Percentiles rank a stretch among this genome's conserved stretches.
Evolutionary conservation across 2,888 invertebrate species (phyloP).

Genomic region (Oscheius sp.): DNA sequence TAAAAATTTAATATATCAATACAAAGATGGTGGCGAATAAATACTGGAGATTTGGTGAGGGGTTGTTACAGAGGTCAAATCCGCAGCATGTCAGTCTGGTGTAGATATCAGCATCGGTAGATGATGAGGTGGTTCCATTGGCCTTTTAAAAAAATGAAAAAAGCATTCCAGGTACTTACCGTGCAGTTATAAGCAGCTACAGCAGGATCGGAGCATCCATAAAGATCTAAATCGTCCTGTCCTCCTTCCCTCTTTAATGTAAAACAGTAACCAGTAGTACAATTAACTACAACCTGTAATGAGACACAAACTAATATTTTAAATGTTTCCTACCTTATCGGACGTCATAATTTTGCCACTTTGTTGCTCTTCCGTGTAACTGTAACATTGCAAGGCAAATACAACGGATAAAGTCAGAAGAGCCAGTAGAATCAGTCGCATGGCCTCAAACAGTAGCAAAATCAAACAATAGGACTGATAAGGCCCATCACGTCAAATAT

Average conservation of each 20-base stretch:
- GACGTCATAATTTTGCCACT: neutral
- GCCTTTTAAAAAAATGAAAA: neutral
- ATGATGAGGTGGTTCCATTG: neutral
- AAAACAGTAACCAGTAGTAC: neutral
- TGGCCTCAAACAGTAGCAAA: neutral
- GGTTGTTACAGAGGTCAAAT: too few relatives aligned
- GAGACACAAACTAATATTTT: neutral
- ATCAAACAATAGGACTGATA: neutral
- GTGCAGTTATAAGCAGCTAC: neutral
- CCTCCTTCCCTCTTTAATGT: slow-evolving; percentile 14
- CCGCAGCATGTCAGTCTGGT: neutral
- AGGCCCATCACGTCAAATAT: too few relatives aligned
- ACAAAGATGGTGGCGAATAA: too few relatives aligned
- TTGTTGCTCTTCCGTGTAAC: neutral
- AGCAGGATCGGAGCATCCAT: slow-evolving; percentile 4
- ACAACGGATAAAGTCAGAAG: neutral
- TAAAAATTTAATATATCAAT: too few relatives aligned
- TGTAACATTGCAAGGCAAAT: neutral
- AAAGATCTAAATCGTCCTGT: neutral
- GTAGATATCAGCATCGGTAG: neutral
- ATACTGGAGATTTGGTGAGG: too few relatives aligned
- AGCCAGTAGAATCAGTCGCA: neutral
- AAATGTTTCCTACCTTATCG: neutral
- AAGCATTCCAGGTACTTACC: neutral
- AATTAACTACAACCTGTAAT: neutral